Percentiles rank a stretch among this genome's conserved stretches.
Evolutionary conservation across 2,797 vertebrate genomes (phyloP).

Genomic region (Crenuchus spilurus): DNA sequence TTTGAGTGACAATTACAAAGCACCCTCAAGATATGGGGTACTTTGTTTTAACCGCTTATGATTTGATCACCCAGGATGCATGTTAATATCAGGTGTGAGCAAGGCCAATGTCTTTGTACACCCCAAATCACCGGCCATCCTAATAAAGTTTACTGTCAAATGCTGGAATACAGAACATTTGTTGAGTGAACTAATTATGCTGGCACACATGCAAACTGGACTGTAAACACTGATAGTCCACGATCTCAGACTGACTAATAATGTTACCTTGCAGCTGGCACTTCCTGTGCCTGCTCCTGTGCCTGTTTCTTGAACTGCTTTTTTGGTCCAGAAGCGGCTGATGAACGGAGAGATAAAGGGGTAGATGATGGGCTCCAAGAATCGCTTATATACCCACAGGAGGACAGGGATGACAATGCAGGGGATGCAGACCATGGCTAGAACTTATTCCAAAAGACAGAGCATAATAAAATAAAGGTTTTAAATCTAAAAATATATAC

Average conservation of each 20-base stretch:
- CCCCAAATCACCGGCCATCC: no score
- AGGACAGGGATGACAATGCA: slow-evolving; percentile 96
- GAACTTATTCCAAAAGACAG: neutral
- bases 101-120: no score
- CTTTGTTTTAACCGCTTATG: no score
- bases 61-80: no score
- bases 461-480: neutral
- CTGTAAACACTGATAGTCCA: no score
- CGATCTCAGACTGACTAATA: no score
- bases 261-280: slow-evolving; percentile 65
- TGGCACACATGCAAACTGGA: no score
- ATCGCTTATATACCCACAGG: slow-evolving; percentile 96
- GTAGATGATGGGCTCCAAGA: slow-evolving; percentile 90
- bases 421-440: slow-evolving; percentile 93
- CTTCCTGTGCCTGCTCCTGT: slow-evolving; percentile 48
- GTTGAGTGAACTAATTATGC: slow-evolving; percentile 12
- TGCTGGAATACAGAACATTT: no score
- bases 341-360: slow-evolving; percentile 87
- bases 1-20: no score
- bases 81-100: no score
- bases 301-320: slow-evolving; percentile 69
- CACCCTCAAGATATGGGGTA: no score
- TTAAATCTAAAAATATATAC: neutral
- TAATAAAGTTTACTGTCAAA: no score
- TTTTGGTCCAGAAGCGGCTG: slow-evolving; percentile 83